Conservation (phyloP, 2,113 vertebrate species). For the Halcyon senegalensis region DNA sequence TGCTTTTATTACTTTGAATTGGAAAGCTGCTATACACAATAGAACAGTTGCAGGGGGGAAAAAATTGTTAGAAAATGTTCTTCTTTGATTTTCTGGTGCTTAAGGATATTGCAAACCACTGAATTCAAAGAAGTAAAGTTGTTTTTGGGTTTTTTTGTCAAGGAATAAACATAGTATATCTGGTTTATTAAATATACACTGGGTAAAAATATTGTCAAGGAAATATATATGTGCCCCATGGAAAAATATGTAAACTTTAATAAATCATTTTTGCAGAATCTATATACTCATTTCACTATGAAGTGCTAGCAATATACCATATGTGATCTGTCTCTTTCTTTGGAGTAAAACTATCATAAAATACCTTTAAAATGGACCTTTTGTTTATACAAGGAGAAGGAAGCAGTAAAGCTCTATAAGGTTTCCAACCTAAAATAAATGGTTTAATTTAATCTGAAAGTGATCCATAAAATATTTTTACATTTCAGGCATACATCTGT, state of each 20-base stretch:
- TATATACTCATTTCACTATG: not conserved
- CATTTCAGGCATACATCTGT: not conserved
- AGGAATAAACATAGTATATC: not conserved
- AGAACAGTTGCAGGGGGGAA: not conserved
- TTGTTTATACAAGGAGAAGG: not conserved
- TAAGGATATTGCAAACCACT: conserved; percentile 4
- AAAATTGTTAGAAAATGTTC: conserved; percentile 12
- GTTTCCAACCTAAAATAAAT: not conserved
- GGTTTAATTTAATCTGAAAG: not conserved
- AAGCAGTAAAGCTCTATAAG: not conserved
- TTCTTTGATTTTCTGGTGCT: conserved; percentile 25
- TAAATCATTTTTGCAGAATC: not conserved
- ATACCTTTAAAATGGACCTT: not conserved
- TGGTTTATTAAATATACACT: not conserved
- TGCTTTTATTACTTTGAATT: conserved; percentile 66
- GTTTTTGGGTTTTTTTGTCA: not conserved
- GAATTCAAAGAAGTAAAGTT: not conserved
- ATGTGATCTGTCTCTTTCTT: not conserved
- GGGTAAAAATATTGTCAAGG: not conserved
- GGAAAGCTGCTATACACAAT: conserved; percentile 40
- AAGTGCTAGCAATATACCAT: not conserved
- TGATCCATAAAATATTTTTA: not conserved
- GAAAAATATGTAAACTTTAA: not conserved
- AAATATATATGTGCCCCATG: not conserved
- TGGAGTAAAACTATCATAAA: not conserved